Evolutionary conservation across 2,797 vertebrate species (phyloP).

Genomic region (Tragelaphus oryx): DNA sequence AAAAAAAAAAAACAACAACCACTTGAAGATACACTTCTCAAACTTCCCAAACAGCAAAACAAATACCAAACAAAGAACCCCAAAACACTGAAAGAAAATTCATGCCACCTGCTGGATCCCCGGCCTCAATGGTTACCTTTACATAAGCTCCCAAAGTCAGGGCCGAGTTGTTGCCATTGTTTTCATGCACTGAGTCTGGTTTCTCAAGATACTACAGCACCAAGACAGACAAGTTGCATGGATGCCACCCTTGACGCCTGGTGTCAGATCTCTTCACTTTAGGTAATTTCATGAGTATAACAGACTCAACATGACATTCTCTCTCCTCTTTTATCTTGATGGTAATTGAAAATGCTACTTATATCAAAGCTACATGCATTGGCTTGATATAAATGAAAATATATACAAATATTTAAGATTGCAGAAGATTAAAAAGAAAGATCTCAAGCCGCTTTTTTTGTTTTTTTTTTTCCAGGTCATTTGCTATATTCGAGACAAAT

Average conservation of each 20-base stretch:
- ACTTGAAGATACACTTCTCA: not conserved
- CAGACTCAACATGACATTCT: not conserved
- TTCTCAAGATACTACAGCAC: not conserved
- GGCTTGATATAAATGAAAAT: not conserved
- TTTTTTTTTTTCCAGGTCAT: not conserved
- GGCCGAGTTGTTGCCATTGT: not conserved
- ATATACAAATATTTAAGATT: not conserved
- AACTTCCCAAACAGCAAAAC: not conserved
- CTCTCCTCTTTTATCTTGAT: conserved; percentile 26
- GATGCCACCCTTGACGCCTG: not conserved
- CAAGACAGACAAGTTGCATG: not conserved
- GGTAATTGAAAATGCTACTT: conserved; percentile 10
- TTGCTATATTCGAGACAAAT: not conserved
- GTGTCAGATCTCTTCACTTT: not conserved
- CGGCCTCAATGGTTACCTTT: not conserved
- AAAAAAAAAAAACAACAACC: not conserved
- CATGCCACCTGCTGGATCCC: not conserved
- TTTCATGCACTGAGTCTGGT: not conserved
- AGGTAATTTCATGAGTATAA: not conserved
- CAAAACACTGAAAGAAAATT: not conserved
- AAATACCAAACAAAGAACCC: not conserved
- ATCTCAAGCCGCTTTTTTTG: not conserved
- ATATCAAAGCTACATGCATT: not conserved
- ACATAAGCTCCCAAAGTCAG: not conserved
- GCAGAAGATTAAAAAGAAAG: conserved; percentile 14